phyloP scores from a whole-genome alignment of 2,113 vertebrate species.

The Chloropsis cyanopogon region DNA sequence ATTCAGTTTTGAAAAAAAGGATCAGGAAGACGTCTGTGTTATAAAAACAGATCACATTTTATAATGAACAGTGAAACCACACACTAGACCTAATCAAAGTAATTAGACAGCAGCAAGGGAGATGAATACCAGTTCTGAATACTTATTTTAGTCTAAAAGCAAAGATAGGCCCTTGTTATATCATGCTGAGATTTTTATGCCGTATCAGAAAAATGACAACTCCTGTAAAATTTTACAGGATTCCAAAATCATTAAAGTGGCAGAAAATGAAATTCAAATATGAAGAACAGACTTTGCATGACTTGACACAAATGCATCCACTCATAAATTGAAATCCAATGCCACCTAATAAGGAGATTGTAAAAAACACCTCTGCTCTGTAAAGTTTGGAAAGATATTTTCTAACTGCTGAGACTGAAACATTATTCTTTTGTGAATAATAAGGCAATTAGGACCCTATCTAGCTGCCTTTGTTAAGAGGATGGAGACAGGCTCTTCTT shows the following conservation, averaged over 20 bases:
- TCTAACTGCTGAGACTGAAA: background rate
- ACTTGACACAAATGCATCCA: constrained; percentile 11
- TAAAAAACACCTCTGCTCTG: constrained; percentile 25
- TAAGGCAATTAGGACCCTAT: background rate
- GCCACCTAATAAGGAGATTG: background rate
- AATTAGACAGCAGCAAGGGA: constrained; percentile 7
- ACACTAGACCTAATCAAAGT: background rate
- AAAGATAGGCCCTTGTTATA: background rate
- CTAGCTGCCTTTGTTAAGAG: background rate
- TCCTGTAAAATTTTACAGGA: constrained; percentile 49
- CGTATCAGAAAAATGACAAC: constrained; percentile 36
- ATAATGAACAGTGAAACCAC: background rate
- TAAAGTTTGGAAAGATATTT: background rate
- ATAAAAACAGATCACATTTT: background rate
- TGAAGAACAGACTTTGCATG: constrained; percentile 13
- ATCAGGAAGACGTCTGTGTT: background rate
- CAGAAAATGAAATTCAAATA: constrained; percentile 42
- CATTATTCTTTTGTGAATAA: background rate
- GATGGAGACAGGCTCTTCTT: background rate
- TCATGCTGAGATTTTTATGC: background rate
- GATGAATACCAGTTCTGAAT: background rate
- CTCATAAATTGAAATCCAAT: constrained; percentile 63
- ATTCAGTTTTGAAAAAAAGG: background rate
- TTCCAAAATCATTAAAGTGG: constrained; percentile 49
- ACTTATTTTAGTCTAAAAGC: background rate